Base-by-base conservation (phyloP, 2,797 vertebrate genomes). In the Psittacula derbiana region DNA sequence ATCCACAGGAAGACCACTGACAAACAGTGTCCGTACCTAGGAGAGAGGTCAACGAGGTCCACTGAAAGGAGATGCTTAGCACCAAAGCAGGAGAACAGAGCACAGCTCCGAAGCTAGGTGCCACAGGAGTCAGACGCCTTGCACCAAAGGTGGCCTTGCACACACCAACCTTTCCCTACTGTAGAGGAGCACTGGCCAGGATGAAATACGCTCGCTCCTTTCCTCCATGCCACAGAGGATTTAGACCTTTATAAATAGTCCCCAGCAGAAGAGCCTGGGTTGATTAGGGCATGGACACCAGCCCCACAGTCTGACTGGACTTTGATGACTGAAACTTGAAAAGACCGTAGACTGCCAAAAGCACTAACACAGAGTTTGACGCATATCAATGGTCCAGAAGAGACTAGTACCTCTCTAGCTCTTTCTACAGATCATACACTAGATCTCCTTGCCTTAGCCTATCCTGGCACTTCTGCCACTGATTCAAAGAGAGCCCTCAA, bases 1-100 rank as follows among this genome's bases (percentile, higher is more conserved):
- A 87, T 98, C 98, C 97, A 98, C 98, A 21, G 98, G 98, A 85
- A 98, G 98, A 15, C 98, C 98, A 80, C 98, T 98, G 96, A 98
- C 98, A 75, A 98, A 98, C 60, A 98, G 97, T 1, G 98, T 98
- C 69, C 98, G 97, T 80, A 98, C 98, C 98, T 98, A 88, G 52
- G 66, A 82, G 85, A 96, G 47, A 97, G 36, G 88, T 64, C 64
- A 93, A 43, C 0, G 13, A 72, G 81, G 33, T 72, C 58, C 14
- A 43, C 40, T 78, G 31, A 83, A 55, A 65, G 55, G 55, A 88
- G 16, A 40, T 4, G 5, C 10, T 12, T 21, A 23, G 30, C 20
- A 53, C 61, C 70, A 66, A 8, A 61, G 61, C 2, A 5, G 33
- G 10, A 80, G 36, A 11, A 52, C 18, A 58, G 19, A 41, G 33